These are phyloP conservation scores for Enhydra lutris DNA, from an alignment of 2,113 vertebrate species.

Conservation along the genomic window DNA sequence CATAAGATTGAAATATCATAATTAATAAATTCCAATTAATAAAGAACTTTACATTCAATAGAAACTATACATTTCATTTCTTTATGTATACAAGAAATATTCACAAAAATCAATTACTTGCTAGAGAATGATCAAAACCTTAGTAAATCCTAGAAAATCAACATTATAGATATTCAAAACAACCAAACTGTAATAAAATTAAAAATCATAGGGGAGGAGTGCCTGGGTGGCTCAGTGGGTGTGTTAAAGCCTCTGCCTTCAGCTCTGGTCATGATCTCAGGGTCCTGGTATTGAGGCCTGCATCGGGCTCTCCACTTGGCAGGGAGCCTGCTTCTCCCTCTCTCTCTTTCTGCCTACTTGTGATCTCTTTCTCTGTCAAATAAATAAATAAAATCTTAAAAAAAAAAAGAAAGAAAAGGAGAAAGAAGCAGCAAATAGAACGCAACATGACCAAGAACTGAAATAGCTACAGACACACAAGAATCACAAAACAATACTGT, in stretches of 20 bases:
- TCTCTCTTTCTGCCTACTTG: no score
- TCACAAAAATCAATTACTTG: not conserved
- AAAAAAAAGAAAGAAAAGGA: not conserved
- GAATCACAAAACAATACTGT: not conserved
- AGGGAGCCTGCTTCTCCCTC: no score
- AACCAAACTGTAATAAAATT: constrained; percentile 2
- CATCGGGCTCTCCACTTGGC: no score
- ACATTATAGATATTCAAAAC: not conserved
- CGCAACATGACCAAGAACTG: not conserved
- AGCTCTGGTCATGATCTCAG: no score
- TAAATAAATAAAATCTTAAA: not conserved
- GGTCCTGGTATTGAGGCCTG: no score
- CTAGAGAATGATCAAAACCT: not conserved
- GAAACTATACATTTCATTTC: not conserved
- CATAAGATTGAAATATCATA: not conserved
- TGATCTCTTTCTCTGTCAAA: no score
- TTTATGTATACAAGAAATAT: not conserved
- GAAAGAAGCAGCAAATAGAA: not conserved
- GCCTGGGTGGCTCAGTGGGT: no score
- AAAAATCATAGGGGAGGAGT: not conserved
- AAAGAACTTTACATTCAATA: not conserved
- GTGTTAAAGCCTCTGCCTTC: no score
- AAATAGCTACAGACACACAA: not conserved
- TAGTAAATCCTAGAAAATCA: not conserved
- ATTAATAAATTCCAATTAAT: not conserved